Conservation (phyloP, 2,113 vertebrate species). For the Hypocryptadius cinnamomeus region DNA sequence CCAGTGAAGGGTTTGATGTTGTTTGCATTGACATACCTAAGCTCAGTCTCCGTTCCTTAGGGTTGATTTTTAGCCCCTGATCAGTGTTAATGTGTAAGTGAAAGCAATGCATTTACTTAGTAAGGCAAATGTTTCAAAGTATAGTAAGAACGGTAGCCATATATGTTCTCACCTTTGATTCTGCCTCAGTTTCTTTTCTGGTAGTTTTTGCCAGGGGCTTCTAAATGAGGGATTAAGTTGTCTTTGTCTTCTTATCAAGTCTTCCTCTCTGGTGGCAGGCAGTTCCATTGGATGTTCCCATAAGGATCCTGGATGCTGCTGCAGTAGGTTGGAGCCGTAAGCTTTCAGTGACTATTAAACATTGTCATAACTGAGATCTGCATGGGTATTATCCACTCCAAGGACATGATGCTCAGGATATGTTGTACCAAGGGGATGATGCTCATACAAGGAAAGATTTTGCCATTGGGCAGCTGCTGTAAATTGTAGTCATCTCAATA, state of each 20-base stretch:
- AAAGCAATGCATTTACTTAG: constrained; percentile 10
- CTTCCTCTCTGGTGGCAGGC: neutral
- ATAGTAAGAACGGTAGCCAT: neutral
- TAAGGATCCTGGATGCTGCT: neutral
- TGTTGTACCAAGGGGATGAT: neutral
- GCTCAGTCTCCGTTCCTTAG: neutral
- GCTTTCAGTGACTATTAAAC: neutral
- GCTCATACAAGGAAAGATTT: neutral
- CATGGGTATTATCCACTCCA: neutral
- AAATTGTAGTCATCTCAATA: neutral
- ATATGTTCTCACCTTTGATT: neutral
- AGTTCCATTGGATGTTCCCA: neutral
- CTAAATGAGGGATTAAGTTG: neutral
- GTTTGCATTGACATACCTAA: neutral
- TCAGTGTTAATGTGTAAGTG: neutral
- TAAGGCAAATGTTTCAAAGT: neutral
- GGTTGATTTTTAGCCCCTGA: neutral
- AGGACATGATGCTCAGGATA: too few species aligned
- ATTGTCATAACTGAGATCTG: neutral
- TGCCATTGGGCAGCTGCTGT: neutral
- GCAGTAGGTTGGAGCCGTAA: neutral
- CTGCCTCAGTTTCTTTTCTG: neutral
- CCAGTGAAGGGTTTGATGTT: neutral
- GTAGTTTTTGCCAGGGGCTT: neutral
- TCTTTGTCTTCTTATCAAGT: neutral